phyloP scores from a whole-genome alignment of 2,113 vertebrate species.

The Chaetodon auriga region DNA sequence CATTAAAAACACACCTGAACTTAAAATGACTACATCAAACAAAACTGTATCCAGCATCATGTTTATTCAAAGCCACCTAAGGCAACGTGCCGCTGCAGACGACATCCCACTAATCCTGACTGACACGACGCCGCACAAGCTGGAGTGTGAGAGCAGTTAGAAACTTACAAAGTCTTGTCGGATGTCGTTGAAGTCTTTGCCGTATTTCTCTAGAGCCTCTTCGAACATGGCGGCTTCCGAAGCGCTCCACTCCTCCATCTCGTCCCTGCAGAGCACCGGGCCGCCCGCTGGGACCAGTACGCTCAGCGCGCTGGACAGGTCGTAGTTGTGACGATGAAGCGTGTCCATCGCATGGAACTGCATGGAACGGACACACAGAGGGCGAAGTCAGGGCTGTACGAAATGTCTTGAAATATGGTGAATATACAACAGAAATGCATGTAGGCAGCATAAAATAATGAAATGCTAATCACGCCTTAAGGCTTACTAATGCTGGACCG shows the following conservation, averaged over 20 bases:
- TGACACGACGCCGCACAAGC: background rate
- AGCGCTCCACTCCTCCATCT: slow-evolving; percentile 99
- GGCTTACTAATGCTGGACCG: too few relatives aligned
- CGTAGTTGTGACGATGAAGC: slow-evolving; percentile 92
- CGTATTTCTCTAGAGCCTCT: slow-evolving; percentile 97
- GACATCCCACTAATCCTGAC: background rate
- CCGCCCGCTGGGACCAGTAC: slow-evolving; percentile 95
- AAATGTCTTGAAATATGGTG: too few relatives aligned
- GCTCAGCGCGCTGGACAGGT: slow-evolving; percentile 94
- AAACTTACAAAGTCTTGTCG: slow-evolving; percentile 98
- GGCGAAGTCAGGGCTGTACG: background rate
- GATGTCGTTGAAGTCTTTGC: slow-evolving; percentile 99
- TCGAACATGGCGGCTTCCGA: slow-evolving; percentile 98
- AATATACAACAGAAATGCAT: too few relatives aligned
- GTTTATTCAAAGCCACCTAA: background rate
- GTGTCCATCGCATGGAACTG: slow-evolving; percentile 99
- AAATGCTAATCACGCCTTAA: too few relatives aligned
- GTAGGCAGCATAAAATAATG: too few relatives aligned
- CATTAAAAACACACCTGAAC: background rate
- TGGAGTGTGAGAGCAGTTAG: background rate
- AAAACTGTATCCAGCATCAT: background rate
- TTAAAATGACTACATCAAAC: background rate
- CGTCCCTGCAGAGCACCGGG: slow-evolving; percentile 95
- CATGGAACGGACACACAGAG: background rate
- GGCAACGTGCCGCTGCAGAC: background rate